Base-by-base conservation (phyloP, 2,797 vertebrate genomes). In the Sciurus vulgaris region DNA sequence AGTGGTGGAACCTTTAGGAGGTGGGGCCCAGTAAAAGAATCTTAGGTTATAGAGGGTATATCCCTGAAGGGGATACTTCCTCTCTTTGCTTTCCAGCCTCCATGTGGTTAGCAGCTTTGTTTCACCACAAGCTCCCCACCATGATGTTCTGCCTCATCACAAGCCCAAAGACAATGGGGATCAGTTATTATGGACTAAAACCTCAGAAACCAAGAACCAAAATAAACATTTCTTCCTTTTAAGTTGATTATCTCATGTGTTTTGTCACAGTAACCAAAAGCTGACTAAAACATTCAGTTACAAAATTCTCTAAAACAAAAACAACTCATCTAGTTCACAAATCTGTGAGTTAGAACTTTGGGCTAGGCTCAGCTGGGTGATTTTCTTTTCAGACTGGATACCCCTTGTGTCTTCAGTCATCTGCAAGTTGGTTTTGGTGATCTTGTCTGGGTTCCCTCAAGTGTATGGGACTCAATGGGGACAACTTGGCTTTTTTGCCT, bases 251-350 rank as follows among this genome's bases (percentile, higher is more conserved):
- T 26, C 59, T 56, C 30, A 8, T 33, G 24, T 5, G 12, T 69
- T 76, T 67, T 74, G 47, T 74, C 85, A 82, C 59, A 82, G 85
- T n/a, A 41, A 44, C 35, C 67, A 20, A 88, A 93, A 44, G 28
- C 35, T 15, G 20, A 54, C 9, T 61, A 44, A 20, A 33, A 83
- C 1, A n/a, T 35, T 82, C 51, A 41, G 7, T 24, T 63, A 89
- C 33, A 82, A 30, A 35, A 30, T 44, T 61, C 81, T 77, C 67
- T 81, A 79, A 81, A 92, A 54, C 14, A 30, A 17, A 54, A 35
- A 51, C 30, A 88, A 24, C n/a, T 61, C 72, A 59, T 61, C 79
- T 91, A 86, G 41, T 33, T 94, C 41, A 59, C 24, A 97, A n/a
- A 72, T 84, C 51, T 83, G 18, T 38, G 38, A 67, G 18, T 85